Evolutionary conservation across 2,113 vertebrate genomes (phyloP), one percentile per base, ranked within the genome.

Genomic region (Propithecus coquereli): DNA sequence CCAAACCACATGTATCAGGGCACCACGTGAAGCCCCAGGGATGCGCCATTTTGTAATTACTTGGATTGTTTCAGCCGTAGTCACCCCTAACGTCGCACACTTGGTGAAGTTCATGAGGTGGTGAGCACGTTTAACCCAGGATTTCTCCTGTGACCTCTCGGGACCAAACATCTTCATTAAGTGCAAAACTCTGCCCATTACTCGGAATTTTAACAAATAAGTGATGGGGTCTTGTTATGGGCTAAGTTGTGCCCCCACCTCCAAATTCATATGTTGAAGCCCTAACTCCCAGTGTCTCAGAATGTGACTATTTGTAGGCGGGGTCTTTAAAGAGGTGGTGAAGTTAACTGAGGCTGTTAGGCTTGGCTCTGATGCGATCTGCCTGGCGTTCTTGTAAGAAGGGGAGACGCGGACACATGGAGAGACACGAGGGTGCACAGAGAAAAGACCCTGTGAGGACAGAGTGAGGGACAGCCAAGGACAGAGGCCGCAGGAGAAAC

Each of bases 21-120:
- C n/a, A 18, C 34, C 16, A 30, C 0, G 4, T 18, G 16, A 63
- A 52, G 14, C 0, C 37, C 71, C 22, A 14, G 18, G 40, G n/a
- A 34, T 3, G 16, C 34, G 34, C 23, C 37, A 1, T 2, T 20
- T 27, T 5, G 34, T 8, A n/a, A 5, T 52, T 40, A 57, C 34
- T 82, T 80, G 65, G 54, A 25, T 81, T 68, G 30, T 73, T 84
- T 65, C 17, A 59, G 54, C 45, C 2, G 0, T 65, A 25, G 63
- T 76, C 25, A 47, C n/a, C 50, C 54, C 47, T 40, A 52, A 68
- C 8, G 9, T 37, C 57, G 50, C 18, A 65, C 27, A 61, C 25
- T 1, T 10, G 18, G 4, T 40, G 47, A 32, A 13, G 2, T 17
- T 45, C 45, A 16, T 32, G 30, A 32, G 20, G 34, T 12, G 37